These are phyloP conservation scores for Electrona antarctica DNA, from an alignment of 2,113 vertebrate species.

Conservation along the genomic window DNA sequence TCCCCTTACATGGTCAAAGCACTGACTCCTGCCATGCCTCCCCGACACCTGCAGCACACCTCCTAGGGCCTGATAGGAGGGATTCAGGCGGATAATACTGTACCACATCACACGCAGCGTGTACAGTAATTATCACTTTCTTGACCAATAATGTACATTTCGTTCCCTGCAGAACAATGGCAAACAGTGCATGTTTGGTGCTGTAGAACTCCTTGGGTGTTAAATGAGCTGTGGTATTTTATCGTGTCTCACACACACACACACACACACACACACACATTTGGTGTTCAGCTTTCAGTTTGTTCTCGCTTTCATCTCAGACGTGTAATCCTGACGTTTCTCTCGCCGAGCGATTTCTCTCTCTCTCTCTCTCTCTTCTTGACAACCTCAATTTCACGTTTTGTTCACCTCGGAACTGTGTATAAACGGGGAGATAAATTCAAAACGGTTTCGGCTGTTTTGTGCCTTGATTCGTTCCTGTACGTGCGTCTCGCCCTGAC, in stretches of 20 bases:
- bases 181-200: background rate
- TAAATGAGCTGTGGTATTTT: background rate
- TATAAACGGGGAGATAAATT: constrained; percentile 32
- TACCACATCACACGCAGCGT: constrained; percentile 31
- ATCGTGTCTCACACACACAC: too few species aligned
- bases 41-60: constrained; percentile 63
- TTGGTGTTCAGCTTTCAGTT: background rate
- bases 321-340: constrained; percentile 1
- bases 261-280: constrained; percentile 19
- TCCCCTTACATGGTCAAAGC: constrained; percentile 77
- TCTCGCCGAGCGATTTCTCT: constrained; percentile 1
- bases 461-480: constrained; percentile 45
- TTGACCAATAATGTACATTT: constrained; percentile 44
- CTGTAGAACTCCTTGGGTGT: constrained; percentile 39
- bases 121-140: constrained; percentile 59
- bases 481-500: constrained; percentile 11
- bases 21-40: constrained; percentile 49
- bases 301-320: constrained; percentile 26
- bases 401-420: constrained; percentile 12
- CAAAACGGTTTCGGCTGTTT: constrained; percentile 21
- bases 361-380: constrained; percentile 6
- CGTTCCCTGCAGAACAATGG: constrained; percentile 16
- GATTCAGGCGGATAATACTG: constrained; percentile 64
- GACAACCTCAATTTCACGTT: constrained; percentile 31
- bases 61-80: constrained; percentile 57